phyloP scores from a whole-genome alignment of 1,140 invertebrate species.

The Meloidogyne floridensis region DNA sequence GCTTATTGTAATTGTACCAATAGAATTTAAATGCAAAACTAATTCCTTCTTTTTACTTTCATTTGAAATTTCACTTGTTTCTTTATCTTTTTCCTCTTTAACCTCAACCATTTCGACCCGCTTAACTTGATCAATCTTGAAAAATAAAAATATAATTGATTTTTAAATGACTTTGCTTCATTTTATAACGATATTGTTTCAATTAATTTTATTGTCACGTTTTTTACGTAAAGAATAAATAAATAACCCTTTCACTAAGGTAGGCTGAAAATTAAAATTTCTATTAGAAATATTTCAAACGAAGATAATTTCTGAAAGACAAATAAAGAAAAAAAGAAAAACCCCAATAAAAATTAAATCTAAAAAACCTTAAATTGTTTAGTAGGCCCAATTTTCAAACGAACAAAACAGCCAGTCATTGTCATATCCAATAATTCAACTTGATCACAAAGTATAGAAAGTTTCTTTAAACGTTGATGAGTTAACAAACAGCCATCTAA shows the following conservation, averaged over 20 bases:
- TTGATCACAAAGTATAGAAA: slow-evolving; percentile 7
- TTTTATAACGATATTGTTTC: no score
- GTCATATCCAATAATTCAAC: neutral
- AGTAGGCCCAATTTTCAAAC: slow-evolving; percentile 19
- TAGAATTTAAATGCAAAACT: slow-evolving; percentile 15
- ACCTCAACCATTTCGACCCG: neutral
- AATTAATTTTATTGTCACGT: no score
- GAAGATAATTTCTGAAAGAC: no score
- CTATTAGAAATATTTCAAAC: no score
- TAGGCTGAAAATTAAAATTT: no score
- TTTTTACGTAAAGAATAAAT: no score
- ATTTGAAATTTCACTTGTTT: neutral
- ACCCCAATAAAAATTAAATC: no score
- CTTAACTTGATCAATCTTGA: slow-evolving; percentile 25
- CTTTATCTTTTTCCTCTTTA: no score
- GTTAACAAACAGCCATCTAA: slow-evolving; percentile 19
- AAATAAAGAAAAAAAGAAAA: no score
- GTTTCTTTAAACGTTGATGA: slow-evolving; percentile 18
- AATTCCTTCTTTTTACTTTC: neutral
- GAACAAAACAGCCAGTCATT: slow-evolving; percentile 24
- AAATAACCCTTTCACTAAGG: no score
- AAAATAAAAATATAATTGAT: no score
- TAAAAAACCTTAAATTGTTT: slow-evolving; percentile 17
- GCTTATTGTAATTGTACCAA: slow-evolving; percentile 24
- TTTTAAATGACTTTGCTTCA: neutral